Evolutionary conservation across 2,113 vertebrate genomes (phyloP), one percentile per base, ranked within the genome.

Genomic region (Pygoscelis adeliae): DNA sequence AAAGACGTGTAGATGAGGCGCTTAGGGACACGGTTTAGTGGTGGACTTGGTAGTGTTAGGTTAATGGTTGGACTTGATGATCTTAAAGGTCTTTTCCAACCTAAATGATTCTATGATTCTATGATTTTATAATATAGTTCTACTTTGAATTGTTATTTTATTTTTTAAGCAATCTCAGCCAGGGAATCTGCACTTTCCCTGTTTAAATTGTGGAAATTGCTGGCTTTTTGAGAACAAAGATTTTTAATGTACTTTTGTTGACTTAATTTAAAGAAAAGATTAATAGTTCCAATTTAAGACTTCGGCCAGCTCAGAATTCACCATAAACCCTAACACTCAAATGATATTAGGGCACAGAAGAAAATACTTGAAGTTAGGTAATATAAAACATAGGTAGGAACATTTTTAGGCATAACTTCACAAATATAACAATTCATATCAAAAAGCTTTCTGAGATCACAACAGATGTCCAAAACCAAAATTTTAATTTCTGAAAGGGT

Each of bases 321-420:
- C 13, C 8, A 61, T 22, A 73, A 83, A 86, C 6, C 5, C 18
- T 29, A 90, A 76, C 34, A 80, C 15, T 81, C 8, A 49, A 67
- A 61, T 40, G 0, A 26, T 38, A 46, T 9, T 65, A 55, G 3
- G 3, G 0, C 1, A 3, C 5, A 67, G 42, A 91, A 74, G 12
- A 40, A 85, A 88, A 69, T 29, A 56, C 5, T 67, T 70, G 3
- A 58, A 82, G 79, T 38, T 26, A 40, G 8, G 42, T 76, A 63
- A 65, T 40, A n/a, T 11, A 42, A 80, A 89, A 26, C 21, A 18
- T 18, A 34, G 4, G 5, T 44, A 76, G 58, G 19, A 80, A 26
- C 2, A 36, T 9, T 74, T 83, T 89, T 30, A 59, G 22, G 13
- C 2, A 15, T 73, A n/a, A 61, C 34, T 76, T 91, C 15, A 61